Evolutionary conservation across 2,888 invertebrate genomes (phyloP).

Genomic region (Carabus problematicus): DNA sequence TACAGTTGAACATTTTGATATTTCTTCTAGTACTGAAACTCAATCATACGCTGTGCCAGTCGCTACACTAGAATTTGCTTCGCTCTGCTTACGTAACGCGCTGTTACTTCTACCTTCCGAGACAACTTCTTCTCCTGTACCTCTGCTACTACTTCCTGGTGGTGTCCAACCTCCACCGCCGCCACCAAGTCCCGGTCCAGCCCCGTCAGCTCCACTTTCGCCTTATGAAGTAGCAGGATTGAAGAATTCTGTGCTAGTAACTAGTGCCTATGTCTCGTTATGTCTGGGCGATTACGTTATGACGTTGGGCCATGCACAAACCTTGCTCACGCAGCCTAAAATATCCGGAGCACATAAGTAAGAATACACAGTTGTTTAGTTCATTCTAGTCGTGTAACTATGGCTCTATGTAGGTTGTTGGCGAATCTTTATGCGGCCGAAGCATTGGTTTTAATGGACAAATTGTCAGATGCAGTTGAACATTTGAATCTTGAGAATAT

Average conservation of each 20-base stretch:
- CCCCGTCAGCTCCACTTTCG: conserved; percentile 70
- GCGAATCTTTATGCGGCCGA: conserved; percentile 92
- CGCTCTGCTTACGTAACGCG: conserved; percentile 87
- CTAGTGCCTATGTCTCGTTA: conserved; percentile 84
- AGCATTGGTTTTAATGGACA: conserved; percentile 81
- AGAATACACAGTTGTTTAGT: not conserved
- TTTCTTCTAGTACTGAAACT: conserved; percentile 62
- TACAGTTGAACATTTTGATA: no score
- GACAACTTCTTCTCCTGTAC: conserved; percentile 56
- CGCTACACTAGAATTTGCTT: conserved; percentile 88
- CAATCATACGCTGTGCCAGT: conserved; percentile 87
- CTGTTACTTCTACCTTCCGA: conserved; percentile 71
- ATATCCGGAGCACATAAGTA: conserved; percentile 75
- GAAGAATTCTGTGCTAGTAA: conserved; percentile 73
- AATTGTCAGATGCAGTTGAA: conserved; percentile 82
- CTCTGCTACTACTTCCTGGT: conserved; percentile 54
- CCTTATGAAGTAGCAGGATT: conserved; percentile 68
- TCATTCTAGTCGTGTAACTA: not conserved
- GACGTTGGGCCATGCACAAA: conserved; percentile 79
- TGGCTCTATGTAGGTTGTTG: conserved; percentile 66
- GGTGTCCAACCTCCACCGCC: conserved; percentile 56
- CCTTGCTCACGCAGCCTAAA: conserved; percentile 74
- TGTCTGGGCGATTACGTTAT: conserved; percentile 84
- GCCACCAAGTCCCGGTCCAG: conserved; percentile 57
- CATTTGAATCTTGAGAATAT: conserved; percentile 82